Conservation (phyloP, 1,140 invertebrate species). For the Drosophila mauritiana region DNA sequence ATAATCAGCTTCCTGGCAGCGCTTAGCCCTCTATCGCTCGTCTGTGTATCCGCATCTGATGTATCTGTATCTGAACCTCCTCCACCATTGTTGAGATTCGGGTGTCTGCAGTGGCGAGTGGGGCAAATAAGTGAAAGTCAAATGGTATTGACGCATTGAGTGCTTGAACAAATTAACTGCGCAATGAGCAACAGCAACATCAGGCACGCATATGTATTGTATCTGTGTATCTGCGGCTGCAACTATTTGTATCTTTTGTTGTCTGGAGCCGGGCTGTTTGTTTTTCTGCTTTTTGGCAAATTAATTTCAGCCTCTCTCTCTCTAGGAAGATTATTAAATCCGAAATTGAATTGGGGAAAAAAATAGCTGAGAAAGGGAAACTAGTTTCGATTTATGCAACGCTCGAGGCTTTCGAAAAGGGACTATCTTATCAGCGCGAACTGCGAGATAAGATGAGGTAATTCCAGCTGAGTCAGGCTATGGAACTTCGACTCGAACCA, state of each 20-base stretch:
- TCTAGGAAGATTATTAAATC: constrained; percentile 51
- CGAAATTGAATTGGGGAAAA: constrained; percentile 24
- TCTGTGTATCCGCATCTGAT: constrained; percentile 6
- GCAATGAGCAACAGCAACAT: constrained; percentile 62
- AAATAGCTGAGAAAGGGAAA: constrained; percentile 38
- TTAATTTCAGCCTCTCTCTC: constrained; percentile 46
- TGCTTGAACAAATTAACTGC: constrained; percentile 80
- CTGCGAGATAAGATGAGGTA: constrained; percentile 4
- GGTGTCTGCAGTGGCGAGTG: constrained; percentile 47
- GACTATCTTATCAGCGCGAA: constrained; percentile 23
- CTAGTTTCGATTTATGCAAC: constrained; percentile 54
- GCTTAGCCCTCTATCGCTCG: not conserved
- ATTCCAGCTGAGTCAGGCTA: constrained; percentile 22
- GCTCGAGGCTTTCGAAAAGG: constrained; percentile 25
- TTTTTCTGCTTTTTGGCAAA: constrained; percentile 42
- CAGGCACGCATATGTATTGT: constrained; percentile 20
- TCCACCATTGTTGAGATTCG: constrained; percentile 44
- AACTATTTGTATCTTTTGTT: constrained; percentile 55
- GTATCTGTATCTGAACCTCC: constrained; percentile 26
- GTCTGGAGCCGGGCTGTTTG: constrained; percentile 24
- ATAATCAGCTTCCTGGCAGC: constrained; percentile 29
- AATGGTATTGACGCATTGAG: constrained; percentile 80
- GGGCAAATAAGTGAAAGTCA: constrained; percentile 77
- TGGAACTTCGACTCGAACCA: not conserved
- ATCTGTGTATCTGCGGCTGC: constrained; percentile 33